These are phyloP conservation scores for Hephaestus fuliginosus DNA, from an alignment of 2,797 vertebrate species.

Conservation along the genomic window DNA sequence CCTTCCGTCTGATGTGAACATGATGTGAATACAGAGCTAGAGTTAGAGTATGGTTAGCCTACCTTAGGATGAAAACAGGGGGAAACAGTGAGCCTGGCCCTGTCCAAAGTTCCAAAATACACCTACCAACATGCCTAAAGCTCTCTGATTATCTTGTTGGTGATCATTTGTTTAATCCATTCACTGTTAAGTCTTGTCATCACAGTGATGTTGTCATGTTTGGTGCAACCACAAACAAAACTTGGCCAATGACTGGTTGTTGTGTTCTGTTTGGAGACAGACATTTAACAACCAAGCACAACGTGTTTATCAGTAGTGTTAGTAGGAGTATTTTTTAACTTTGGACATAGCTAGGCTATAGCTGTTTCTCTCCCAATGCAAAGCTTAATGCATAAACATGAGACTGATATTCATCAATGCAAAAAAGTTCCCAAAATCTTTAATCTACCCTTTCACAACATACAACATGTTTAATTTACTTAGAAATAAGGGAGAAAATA, in stretches of 20 bases:
- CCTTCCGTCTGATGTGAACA: not conserved
- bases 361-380: too few relatives aligned
- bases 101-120: not conserved
- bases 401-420: too few relatives aligned
- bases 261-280: too few relatives aligned
- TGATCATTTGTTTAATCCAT: not conserved
- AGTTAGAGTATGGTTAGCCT: not conserved
- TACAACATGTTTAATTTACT: not conserved
- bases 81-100: not conserved
- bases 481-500: not conserved
- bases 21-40: not conserved
- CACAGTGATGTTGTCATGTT: not conserved
- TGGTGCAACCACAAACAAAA: not conserved
- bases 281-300: not conserved
- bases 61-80: not conserved
- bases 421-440: too few relatives aligned
- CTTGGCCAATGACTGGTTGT: too few relatives aligned
- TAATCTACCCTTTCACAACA: not conserved
- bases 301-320: not conserved
- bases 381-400: too few relatives aligned
- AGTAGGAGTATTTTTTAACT: not conserved
- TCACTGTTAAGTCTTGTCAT: not conserved
- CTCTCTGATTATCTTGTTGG: too few relatives aligned
- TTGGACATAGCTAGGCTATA: not conserved
- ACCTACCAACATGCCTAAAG: too few relatives aligned